Percentiles rank a stretch among this genome's conserved stretches.
phyloP scores from a whole-genome alignment of 2,888 invertebrate species.

The Drosophila mercatorum region DNA sequence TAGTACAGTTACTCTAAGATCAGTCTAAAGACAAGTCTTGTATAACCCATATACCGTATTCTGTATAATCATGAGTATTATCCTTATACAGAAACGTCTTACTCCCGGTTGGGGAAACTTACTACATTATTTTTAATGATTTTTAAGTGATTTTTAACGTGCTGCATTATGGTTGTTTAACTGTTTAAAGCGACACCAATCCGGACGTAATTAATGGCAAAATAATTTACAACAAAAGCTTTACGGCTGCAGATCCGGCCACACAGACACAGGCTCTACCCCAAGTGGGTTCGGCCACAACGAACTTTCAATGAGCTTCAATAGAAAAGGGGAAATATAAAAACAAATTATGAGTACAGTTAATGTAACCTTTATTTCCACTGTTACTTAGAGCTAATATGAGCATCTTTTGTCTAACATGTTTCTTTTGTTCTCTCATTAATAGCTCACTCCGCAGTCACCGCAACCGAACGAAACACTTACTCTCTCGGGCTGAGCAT shows the following conservation, averaged over 20 bases:
- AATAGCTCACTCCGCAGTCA: constrained; percentile 20
- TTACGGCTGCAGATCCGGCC: constrained; percentile 16
- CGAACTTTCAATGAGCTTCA: constrained; percentile 25
- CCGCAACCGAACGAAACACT: constrained; percentile 10
- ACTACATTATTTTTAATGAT: constrained; percentile 47
- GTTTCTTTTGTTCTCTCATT: neutral
- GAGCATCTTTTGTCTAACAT: neutral
- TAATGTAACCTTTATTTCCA: neutral
- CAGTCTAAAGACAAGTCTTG: neutral
- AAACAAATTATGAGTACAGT: no score
- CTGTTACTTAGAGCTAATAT: neutral
- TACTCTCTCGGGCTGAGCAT: constrained; percentile 1
- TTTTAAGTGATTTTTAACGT: constrained; percentile 75
- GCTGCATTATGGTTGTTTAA: constrained; percentile 65
- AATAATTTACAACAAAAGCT: constrained; percentile 70
- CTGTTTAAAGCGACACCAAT: constrained; percentile 63
- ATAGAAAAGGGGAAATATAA: neutral
- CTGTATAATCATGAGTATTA: no score
- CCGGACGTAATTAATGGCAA: constrained; percentile 79
- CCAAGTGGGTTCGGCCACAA: neutral
- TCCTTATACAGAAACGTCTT: no score
- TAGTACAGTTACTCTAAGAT: neutral
- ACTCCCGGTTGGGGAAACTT: neutral
- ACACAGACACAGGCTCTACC: constrained; percentile 13
- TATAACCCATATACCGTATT: neutral